Evolutionary conservation across 2,888 invertebrate genomes (phyloP).

Genomic region (Trichogramma dendrolimi): DNA sequence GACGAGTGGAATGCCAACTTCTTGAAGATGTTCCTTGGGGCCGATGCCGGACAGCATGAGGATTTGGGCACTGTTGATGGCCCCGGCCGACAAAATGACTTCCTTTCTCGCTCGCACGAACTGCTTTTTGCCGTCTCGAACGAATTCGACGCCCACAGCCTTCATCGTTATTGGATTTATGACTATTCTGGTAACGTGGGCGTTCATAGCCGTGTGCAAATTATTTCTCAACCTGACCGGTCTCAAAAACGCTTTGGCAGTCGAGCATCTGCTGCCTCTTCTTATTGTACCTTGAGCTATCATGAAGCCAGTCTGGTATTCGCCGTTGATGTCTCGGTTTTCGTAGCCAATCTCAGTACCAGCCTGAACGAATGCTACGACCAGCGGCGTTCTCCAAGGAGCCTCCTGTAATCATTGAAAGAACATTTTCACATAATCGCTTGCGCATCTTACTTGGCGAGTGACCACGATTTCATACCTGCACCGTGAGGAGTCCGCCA

Average conservation of each 20-base stretch:
- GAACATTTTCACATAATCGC: background rate
- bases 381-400: conserved; percentile 78
- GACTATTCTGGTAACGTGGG: conserved; percentile 72
- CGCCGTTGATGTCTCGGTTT: conserved; percentile 78
- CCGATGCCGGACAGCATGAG: conserved; percentile 87
- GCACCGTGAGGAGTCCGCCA: conserved; percentile 74
- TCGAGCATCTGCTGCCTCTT: conserved; percentile 74
- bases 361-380: conserved; percentile 77
- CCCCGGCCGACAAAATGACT: conserved; percentile 82
- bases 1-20: conserved; percentile 69
- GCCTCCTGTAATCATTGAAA: conserved; percentile 61
- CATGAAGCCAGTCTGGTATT: conserved; percentile 74
- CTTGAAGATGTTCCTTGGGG: conserved; percentile 65
- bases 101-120: conserved; percentile 73
- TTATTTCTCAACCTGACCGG: conserved; percentile 73
- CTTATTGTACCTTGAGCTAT: conserved; percentile 78
- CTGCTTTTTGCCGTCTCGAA: conserved; percentile 68
- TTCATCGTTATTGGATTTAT: conserved; percentile 71
- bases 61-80: conserved; percentile 87
- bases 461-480: conserved; percentile 50
- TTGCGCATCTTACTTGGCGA: background rate
- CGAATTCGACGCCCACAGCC: conserved; percentile 77
- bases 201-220: conserved; percentile 75
- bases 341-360: conserved; percentile 80
- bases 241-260: conserved; percentile 80